Conservation (phyloP, 2,113 vertebrate genomes). For the Excalfactoria chinensis region DNA sequence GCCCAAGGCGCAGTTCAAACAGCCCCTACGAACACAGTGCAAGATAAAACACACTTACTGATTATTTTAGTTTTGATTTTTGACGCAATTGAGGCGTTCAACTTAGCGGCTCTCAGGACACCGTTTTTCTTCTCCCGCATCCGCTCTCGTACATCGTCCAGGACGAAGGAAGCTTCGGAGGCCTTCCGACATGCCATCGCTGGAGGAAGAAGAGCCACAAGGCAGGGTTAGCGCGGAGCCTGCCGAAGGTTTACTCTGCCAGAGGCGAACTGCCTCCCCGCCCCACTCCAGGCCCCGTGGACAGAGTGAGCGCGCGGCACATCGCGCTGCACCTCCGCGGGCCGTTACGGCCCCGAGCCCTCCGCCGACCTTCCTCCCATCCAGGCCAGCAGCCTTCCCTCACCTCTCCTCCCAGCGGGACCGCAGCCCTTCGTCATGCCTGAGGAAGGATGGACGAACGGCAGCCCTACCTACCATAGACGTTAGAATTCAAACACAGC, state of each 20-base stretch:
- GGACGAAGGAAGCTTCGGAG: background rate
- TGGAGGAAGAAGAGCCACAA: background rate
- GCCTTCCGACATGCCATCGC: constrained; percentile 16
- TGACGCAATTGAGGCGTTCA: constrained; percentile 75
- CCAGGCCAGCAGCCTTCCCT: background rate
- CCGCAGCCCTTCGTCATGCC: fast-evolving
- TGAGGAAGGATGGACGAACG: fast-evolving
- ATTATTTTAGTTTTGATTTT: constrained; percentile 85
- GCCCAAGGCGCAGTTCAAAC: background rate
- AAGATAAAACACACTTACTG: constrained; percentile 72
- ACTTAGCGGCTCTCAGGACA: constrained; percentile 61
- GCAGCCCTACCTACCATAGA: fast-evolving
- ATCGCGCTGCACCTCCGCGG: too few species aligned
- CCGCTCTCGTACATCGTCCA: constrained; percentile 26
- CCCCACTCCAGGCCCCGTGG: background rate
- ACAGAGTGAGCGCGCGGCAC: background rate
- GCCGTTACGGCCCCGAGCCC: background rate
- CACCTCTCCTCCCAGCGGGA: background rate
- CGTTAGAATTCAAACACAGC: background rate
- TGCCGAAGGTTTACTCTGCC: fast-evolving
- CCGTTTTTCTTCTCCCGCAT: constrained; percentile 71
- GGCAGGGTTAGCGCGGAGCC: background rate
- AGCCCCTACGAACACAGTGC: fast-evolving
- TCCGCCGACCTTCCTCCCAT: background rate
- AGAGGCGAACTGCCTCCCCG: background rate